Conservation (phyloP, 2,888 invertebrate species). For the Tinea semifulvella region DNA sequence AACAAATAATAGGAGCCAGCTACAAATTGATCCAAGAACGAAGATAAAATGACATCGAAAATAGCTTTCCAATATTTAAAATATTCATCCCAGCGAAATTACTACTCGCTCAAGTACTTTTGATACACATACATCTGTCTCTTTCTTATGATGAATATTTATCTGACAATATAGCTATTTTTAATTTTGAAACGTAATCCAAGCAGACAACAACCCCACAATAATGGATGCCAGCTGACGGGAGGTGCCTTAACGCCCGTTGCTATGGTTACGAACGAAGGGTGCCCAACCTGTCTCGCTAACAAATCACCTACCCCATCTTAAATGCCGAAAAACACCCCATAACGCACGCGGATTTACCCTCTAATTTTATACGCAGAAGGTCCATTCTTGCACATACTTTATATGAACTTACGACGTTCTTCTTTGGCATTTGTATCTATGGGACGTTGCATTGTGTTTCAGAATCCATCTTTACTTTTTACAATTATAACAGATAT, state of each 20-base stretch:
- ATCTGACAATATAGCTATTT: too few species aligned
- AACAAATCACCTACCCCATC: constrained; percentile 43
- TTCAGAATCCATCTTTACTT: constrained; percentile 66
- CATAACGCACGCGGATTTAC: constrained; percentile 37
- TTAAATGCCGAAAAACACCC: constrained; percentile 39
- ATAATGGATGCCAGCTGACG: constrained; percentile 65
- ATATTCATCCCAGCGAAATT: too few species aligned
- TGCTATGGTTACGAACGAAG: constrained; percentile 58
- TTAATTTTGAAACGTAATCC: not conserved
- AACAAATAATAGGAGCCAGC: too few species aligned
- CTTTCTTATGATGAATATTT: too few species aligned
- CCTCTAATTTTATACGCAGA: constrained; percentile 24
- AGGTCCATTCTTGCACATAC: constrained; percentile 32
- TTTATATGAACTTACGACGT: constrained; percentile 41
- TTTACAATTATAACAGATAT: constrained; percentile 59
- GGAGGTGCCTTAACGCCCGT: constrained; percentile 59
- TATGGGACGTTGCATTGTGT: constrained; percentile 38
- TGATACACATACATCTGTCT: too few species aligned
- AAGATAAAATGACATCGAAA: too few species aligned
- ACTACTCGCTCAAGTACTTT: too few species aligned
- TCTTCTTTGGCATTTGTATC: constrained; percentile 21
- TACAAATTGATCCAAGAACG: too few species aligned
- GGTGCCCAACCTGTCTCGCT: constrained; percentile 60
- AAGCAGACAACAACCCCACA: constrained; percentile 19
- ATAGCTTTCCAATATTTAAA: too few species aligned